Percentiles rank a stretch among this genome's conserved stretches.
These are phyloP conservation scores for Galerucella calmariensis DNA, from an alignment of 2,888 invertebrate species.

Conservation along the genomic window DNA sequence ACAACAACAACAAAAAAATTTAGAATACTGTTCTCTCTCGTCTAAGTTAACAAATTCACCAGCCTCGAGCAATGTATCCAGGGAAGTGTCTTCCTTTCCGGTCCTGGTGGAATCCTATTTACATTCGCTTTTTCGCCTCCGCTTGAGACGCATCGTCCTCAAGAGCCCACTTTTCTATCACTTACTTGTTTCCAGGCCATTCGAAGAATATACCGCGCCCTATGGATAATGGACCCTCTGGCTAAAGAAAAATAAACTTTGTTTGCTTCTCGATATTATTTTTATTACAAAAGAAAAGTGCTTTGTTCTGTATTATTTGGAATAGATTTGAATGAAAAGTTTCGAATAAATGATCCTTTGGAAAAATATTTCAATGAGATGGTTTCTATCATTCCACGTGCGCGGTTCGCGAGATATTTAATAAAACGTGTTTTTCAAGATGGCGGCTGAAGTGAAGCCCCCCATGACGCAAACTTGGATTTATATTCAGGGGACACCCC, in stretches of 20 bases:
- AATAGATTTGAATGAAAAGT: constrained; percentile 7
- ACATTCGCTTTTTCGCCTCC: constrained; percentile 55
- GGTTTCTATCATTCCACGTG: background rate
- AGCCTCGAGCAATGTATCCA: constrained; percentile 37
- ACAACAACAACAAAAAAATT: constrained; percentile 16
- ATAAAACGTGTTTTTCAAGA: too few relatives aligned
- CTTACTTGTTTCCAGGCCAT: constrained; percentile 57
- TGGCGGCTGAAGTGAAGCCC: too few relatives aligned
- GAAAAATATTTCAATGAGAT: background rate
- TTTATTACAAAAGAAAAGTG: constrained; percentile 25
- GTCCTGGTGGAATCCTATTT: constrained; percentile 53
- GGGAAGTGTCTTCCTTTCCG: constrained; percentile 33
- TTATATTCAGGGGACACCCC: too few relatives aligned
- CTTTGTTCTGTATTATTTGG: constrained; percentile 15
- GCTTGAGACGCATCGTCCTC: constrained; percentile 54
- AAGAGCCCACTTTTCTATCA: constrained; percentile 58
- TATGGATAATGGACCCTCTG: constrained; percentile 53
- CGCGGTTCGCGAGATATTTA: too few relatives aligned
- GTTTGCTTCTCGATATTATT: constrained; percentile 30
- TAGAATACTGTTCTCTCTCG: background rate
- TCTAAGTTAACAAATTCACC: constrained; percentile 46
- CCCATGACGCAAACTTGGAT: too few relatives aligned
- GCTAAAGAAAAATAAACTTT: constrained; percentile 49
- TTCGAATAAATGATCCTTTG: background rate
- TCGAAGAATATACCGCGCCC: constrained; percentile 54